These are phyloP conservation scores for Schlechtendalia chinensis DNA, from an alignment of 1,140 invertebrate genomes.

Conservation along the genomic window DNA sequence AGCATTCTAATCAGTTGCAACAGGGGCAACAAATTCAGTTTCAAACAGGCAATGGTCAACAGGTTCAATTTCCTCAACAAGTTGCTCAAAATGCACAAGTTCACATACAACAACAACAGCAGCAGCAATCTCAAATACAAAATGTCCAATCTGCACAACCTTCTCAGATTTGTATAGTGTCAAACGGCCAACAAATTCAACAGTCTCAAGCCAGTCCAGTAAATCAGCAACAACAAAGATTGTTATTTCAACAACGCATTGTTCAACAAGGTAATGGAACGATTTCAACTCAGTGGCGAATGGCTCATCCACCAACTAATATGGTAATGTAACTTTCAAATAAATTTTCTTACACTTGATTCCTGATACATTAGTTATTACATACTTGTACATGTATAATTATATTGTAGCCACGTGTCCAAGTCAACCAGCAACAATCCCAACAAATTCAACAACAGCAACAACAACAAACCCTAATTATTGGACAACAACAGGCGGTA, in stretches of 20 bases:
- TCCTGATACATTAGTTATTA: neutral
- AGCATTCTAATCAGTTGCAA: conserved; percentile 51
- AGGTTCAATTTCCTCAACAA: conserved; percentile 53
- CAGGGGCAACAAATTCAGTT: conserved; percentile 55
- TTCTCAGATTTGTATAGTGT: conserved; percentile 42
- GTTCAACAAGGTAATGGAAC: conserved; percentile 51
- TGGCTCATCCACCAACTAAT: conserved; percentile 39
- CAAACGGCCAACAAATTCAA: conserved; percentile 41
- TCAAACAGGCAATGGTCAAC: conserved; percentile 56
- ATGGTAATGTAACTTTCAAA: conserved; percentile 29
- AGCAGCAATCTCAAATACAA: conserved; percentile 49
- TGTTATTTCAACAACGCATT: conserved; percentile 46
- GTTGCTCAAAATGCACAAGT: conserved; percentile 35
- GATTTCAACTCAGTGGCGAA: conserved; percentile 47
- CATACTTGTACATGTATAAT: neutral
- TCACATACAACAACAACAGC: conserved; percentile 55
- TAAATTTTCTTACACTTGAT: neutral
- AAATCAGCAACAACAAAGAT: conserved; percentile 52
- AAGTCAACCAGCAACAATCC: conserved; percentile 50
- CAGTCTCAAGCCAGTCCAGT: conserved; percentile 20
- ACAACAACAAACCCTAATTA: conserved; percentile 44
- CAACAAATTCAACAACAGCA: conserved; percentile 49
- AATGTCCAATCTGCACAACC: conserved; percentile 35
- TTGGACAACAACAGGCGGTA: conserved; percentile 41
- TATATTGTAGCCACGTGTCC: conserved; percentile 20